These are phyloP conservation scores for Lathronympha strigana DNA, from an alignment of 2,888 invertebrate species.

Conservation along the genomic window DNA sequence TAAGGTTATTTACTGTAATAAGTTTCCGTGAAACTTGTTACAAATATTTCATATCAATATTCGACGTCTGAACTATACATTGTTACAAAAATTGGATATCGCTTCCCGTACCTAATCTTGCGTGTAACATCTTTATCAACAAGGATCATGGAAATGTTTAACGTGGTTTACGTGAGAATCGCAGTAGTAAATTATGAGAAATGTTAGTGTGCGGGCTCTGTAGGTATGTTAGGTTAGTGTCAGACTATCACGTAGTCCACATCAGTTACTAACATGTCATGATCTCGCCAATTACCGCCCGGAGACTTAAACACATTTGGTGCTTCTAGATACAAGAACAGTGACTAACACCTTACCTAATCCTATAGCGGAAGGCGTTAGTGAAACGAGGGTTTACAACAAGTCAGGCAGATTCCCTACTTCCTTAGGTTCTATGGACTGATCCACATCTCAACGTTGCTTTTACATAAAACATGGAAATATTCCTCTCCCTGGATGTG, in stretches of 20 bases:
- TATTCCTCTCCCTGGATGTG: not conserved
- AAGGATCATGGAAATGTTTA: constrained; percentile 3
- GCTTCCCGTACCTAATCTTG: too few species aligned
- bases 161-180: constrained; percentile 6
- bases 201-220: not conserved
- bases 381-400: not conserved
- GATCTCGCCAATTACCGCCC: not conserved
- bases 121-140: not conserved
- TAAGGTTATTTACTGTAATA: constrained; percentile 4
- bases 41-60: too few species aligned
- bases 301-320: not conserved
- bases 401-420: not conserved
- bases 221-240: not conserved
- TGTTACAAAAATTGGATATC: not conserved
- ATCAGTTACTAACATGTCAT: not conserved
- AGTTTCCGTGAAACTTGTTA: too few species aligned
- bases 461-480: constrained; percentile 1
- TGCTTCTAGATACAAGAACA: too few species aligned
- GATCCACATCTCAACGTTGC: not conserved
- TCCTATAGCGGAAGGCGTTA: not conserved
- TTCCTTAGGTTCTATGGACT: constrained; percentile 20
- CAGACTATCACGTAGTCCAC: not conserved
- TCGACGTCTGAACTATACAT: too few species aligned
- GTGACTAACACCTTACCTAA: not conserved
- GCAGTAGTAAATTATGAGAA: not conserved